Conservation (phyloP, 2,797 vertebrate species). For the Buceros bicornis region DNA sequence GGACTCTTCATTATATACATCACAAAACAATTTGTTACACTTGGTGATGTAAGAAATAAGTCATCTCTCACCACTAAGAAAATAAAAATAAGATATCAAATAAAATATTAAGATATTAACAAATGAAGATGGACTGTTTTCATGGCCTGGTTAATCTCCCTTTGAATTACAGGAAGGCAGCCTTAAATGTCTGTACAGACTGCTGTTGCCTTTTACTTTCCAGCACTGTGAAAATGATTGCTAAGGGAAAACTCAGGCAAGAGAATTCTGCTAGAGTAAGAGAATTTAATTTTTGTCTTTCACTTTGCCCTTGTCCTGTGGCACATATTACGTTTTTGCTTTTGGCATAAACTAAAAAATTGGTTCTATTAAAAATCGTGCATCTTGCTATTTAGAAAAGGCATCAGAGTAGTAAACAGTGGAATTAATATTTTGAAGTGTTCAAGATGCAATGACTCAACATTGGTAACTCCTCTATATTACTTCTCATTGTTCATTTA, state of each 20-base stretch:
- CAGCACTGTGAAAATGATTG: neutral
- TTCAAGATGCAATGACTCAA: neutral
- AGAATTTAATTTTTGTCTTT: conserved; percentile 8
- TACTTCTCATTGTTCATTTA: neutral
- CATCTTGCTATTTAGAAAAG: neutral
- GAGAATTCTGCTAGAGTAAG: neutral
- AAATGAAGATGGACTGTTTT: neutral
- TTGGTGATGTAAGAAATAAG: neutral
- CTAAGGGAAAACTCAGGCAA: neutral
- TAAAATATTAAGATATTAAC: neutral
- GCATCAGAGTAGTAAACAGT: neutral
- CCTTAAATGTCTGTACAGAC: neutral
- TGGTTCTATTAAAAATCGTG: neutral
- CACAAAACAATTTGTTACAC: neutral
- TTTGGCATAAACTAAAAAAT: neutral
- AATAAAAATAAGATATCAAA: neutral
- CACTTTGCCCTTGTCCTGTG: neutral
- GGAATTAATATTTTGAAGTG: neutral
- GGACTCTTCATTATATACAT: neutral
- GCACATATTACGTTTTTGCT: neutral
- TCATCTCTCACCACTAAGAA: neutral
- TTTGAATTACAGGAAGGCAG: neutral
- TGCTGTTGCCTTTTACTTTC: neutral
- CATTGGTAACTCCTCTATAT: neutral
- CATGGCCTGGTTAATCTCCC: neutral